Conservation (phyloP, 2,113 vertebrate species). For the Hypanus sabinus region DNA sequence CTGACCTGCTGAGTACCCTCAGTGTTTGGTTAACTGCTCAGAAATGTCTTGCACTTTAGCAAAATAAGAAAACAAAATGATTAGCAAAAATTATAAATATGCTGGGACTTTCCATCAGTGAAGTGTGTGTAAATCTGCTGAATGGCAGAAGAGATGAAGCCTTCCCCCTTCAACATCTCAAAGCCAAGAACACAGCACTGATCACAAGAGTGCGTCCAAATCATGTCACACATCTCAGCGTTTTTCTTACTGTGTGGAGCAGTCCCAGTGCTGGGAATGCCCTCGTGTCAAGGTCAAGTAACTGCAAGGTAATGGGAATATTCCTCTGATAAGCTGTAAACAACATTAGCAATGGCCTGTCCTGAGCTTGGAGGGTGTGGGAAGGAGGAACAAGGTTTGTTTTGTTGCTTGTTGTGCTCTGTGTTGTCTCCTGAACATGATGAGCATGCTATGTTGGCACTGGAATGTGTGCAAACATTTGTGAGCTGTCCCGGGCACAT, state of each 20-base stretch:
- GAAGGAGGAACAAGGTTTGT: too few species aligned
- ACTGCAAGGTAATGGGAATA: neutral
- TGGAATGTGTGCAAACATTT: too few species aligned
- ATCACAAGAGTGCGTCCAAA: neutral
- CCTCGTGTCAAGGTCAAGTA: neutral
- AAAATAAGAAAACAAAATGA: neutral
- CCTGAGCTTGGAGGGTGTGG: too few species aligned
- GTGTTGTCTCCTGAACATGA: too few species aligned
- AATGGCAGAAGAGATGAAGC: neutral
- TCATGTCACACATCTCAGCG: neutral
- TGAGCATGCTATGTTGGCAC: too few species aligned
- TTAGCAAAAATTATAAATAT: neutral
- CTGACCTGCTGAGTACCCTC: too few species aligned
- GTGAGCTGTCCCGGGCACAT: too few species aligned
- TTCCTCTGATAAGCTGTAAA: neutral
- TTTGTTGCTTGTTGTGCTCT: too few species aligned
- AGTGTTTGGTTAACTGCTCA: neutral
- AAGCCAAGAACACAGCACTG: neutral
- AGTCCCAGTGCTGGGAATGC: neutral
- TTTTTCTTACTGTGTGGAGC: neutral
- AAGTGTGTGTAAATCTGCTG: conserved; percentile 10
- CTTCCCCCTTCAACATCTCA: neutral
- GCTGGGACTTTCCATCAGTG: conserved; percentile 1
- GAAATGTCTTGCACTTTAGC: neutral
- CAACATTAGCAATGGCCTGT: too few species aligned